A percentile compares a stretch with the other conserved stretches of the same genome.
Evolutionary conservation across 2,888 invertebrate species (phyloP).

Genomic region (Ommatoiulus sabulosus): DNA sequence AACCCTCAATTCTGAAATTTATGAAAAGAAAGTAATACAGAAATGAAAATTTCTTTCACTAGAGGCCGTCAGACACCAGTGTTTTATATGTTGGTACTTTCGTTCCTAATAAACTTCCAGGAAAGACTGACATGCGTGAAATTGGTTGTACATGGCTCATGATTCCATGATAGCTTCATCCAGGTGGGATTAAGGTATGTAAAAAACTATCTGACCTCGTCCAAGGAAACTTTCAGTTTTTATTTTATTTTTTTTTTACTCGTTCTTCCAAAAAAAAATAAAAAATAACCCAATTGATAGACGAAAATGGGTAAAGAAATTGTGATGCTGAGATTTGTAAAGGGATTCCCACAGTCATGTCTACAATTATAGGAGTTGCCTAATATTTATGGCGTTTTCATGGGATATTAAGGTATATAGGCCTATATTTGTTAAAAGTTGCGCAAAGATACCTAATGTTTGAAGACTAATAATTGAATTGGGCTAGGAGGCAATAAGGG

Average conservation of each 20-base stretch:
- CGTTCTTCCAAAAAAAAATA: not conserved
- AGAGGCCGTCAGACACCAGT: constrained; percentile 7
- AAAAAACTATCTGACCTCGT: constrained; percentile 18
- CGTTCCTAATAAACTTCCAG: not conserved
- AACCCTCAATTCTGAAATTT: not conserved
- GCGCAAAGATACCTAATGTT: not conserved
- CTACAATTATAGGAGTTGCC: not conserved
- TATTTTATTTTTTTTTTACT: not conserved
- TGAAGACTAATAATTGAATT: not conserved
- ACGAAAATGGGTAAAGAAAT: not conserved
- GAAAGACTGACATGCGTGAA: not conserved
- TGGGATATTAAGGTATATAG: not conserved
- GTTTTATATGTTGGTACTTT: not conserved
- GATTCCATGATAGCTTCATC: not conserved
- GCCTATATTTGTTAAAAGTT: not conserved
- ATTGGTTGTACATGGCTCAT: not conserved
- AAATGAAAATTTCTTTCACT: not conserved
- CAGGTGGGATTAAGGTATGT: constrained; percentile 18
- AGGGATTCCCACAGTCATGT: not conserved
- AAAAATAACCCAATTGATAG: constrained; percentile 10
- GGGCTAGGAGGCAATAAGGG: not conserved
- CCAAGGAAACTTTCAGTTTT: constrained; percentile 41
- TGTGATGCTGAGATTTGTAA: not conserved
- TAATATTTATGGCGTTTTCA: not conserved
- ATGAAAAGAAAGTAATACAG: not conserved